Conservation (phyloP, 1,140 invertebrate species). For the Halyomorpha halys region DNA sequence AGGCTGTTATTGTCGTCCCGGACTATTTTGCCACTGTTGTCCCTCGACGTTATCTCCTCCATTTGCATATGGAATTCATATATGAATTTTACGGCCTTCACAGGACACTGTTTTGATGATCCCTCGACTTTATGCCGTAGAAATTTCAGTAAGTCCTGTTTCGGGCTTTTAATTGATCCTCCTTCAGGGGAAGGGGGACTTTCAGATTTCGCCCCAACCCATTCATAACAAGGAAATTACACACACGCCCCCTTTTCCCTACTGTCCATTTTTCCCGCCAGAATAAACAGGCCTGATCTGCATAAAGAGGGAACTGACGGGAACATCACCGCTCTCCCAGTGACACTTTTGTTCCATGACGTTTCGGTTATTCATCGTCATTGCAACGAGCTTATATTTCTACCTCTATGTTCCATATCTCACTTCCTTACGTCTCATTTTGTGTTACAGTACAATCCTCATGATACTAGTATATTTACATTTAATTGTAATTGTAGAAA, state of each 20-base stretch:
- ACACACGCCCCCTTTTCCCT: background rate
- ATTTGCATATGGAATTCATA: conserved; percentile 23
- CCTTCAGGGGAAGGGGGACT: background rate
- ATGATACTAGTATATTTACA: too few species aligned
- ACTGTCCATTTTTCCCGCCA: background rate
- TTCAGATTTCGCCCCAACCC: background rate
- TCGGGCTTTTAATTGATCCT: conserved; percentile 12
- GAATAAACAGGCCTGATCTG: conserved; percentile 4
- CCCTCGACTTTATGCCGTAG: conserved; percentile 9
- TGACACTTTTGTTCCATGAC: conserved; percentile 12
- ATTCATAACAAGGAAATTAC: conserved; percentile 18
- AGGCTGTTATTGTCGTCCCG: background rate
- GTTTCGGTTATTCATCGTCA: conserved; percentile 7
- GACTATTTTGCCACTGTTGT: background rate
- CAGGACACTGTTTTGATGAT: conserved; percentile 15
- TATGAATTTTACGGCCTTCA: conserved; percentile 20
- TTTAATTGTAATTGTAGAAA: too few species aligned
- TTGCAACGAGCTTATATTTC: conserved; percentile 8
- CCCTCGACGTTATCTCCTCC: background rate
- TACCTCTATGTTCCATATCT: background rate
- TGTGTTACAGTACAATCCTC: too few species aligned
- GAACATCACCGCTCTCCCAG: background rate
- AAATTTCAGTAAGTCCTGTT: conserved; percentile 10
- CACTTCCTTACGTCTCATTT: too few species aligned
- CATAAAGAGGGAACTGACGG: conserved; percentile 9